Conservation (phyloP, 2,113 vertebrate species). For the Falcunculus frontatus region DNA sequence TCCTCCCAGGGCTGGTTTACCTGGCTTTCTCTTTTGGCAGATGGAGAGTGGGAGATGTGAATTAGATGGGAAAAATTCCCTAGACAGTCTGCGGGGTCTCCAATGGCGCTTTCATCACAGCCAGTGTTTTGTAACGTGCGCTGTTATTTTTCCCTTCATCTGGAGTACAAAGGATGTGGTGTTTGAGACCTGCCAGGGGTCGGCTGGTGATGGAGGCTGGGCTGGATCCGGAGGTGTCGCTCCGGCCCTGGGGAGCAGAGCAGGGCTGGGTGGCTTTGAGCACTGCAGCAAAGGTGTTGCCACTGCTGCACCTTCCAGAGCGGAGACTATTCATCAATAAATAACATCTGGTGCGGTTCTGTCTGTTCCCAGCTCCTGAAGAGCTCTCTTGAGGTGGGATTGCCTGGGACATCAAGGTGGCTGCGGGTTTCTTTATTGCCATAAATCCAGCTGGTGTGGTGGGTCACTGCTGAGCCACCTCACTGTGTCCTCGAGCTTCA, state of each 20-base stretch:
- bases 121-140: neutral
- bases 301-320: neutral
- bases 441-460: too few relatives aligned
- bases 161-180: neutral
- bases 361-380: neutral
- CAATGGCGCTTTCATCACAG: neutral
- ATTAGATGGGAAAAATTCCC: neutral
- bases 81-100: neutral
- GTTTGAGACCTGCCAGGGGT: neutral
- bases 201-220: neutral
- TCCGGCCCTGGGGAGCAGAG: accelerated
- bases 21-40: neutral
- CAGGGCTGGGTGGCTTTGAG: neutral
- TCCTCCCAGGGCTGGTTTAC: neutral
- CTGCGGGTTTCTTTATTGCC: neutral
- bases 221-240: accelerated
- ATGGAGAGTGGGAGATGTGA: neutral
- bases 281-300: neutral
- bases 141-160: neutral
- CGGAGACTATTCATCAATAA: neutral
- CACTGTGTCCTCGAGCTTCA: neutral
- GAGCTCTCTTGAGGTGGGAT: neutral
- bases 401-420: neutral
- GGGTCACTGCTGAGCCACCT: neutral
- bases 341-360: neutral